Evolutionary conservation across 2,888 invertebrate genomes (phyloP).

Genomic region (Leptopterna dolabrata): DNA sequence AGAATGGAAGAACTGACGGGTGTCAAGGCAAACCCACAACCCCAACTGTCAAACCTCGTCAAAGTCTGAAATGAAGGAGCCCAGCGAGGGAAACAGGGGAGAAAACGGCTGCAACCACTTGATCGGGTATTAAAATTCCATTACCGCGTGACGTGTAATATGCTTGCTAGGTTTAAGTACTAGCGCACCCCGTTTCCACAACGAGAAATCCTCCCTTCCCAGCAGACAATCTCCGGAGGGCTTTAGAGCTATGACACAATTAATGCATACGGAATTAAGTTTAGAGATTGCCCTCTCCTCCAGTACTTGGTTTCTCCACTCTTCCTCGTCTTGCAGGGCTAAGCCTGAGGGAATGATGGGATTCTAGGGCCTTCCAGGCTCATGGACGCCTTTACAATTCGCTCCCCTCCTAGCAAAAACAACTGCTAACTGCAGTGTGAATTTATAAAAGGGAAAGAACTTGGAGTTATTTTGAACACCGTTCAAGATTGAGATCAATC

Average conservation of each 20-base stretch:
- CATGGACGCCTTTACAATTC: neutral
- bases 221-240: slow-evolving; percentile 22
- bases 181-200: neutral
- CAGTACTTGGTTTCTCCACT: neutral
- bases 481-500: no score
- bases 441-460: neutral
- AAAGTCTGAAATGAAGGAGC: slow-evolving; percentile 8
- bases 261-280: slow-evolving; percentile 49
- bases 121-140: slow-evolving; percentile 53
- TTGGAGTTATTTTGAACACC: neutral
- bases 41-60: slow-evolving; percentile 47
- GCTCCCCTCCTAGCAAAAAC: neutral
- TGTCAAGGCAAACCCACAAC: slow-evolving; percentile 39
- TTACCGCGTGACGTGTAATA: slow-evolving; percentile 52
- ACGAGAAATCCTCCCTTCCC: neutral
- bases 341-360: neutral
- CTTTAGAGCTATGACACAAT: slow-evolving; percentile 44
- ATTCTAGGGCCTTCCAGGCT: neutral
- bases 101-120: slow-evolving; percentile 29
- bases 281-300: slow-evolving; percentile 3
- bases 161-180: slow-evolving; percentile 41
- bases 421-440: neutral
- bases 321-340: neutral
- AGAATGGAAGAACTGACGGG: slow-evolving; percentile 7
- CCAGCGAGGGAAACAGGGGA: neutral